Evolutionary conservation across 2,113 vertebrate genomes (phyloP).

Genomic region (Agapornis roseicollis): DNA sequence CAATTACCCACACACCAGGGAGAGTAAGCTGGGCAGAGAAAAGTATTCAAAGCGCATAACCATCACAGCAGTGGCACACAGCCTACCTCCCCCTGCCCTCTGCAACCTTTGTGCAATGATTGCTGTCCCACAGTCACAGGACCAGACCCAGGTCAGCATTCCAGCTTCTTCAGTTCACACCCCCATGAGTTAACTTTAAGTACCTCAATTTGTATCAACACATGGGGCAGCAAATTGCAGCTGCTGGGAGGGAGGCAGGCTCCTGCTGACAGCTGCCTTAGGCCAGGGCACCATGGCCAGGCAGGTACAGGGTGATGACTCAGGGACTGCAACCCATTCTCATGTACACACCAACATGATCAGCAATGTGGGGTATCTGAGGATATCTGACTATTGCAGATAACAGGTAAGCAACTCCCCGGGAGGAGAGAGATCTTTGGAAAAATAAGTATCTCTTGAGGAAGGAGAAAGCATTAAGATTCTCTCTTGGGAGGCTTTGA

Average conservation of each 20-base stretch:
- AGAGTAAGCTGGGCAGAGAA: neutral
- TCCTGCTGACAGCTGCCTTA: neutral
- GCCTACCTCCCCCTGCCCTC: neutral
- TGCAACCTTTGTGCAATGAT: neutral
- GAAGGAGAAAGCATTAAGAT: neutral
- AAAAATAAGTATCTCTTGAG: neutral
- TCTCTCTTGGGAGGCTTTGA: neutral
- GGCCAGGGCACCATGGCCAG: neutral
- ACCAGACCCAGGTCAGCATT: neutral
- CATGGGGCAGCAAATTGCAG: neutral
- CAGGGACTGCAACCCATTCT: neutral
- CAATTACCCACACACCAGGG: neutral
- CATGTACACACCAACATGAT: fast-evolving
- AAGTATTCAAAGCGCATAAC: neutral
- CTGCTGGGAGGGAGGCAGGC: fast-evolving
- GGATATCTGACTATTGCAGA: neutral
- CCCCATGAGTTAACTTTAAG: fast-evolving
- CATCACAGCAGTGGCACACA: fast-evolving
- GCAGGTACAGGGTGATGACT: neutral
- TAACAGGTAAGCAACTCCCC: neutral
- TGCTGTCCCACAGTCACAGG: neutral
- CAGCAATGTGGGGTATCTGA: neutral
- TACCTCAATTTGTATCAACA: neutral
- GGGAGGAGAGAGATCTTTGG: neutral
- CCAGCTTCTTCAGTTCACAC: neutral